These are phyloP conservation scores for Zelostemma sp. DNA, from an alignment of 1,140 invertebrate genomes.

Conservation along the genomic window DNA sequence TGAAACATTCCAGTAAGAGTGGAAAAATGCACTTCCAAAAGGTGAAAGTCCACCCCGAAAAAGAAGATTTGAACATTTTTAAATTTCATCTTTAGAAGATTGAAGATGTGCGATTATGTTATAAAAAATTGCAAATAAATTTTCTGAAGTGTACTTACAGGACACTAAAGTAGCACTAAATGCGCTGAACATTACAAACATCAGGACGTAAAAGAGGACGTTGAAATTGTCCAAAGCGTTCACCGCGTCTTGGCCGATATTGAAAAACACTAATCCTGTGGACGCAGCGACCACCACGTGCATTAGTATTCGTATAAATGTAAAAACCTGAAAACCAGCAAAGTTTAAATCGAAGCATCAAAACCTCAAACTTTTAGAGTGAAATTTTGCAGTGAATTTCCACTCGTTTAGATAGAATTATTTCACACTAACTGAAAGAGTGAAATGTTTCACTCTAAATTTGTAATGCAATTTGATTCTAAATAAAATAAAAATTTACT, in stretches of 20 bases:
- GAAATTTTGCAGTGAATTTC: too few species aligned
- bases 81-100: background rate
- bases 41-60: too few species aligned
- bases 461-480: too few species aligned
- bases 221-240: constrained; percentile 82
- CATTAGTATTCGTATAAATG: constrained; percentile 81
- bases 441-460: too few species aligned
- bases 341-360: too few species aligned
- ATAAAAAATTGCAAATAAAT: constrained; percentile 16
- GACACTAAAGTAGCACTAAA: constrained; percentile 88
- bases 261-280: constrained; percentile 83
- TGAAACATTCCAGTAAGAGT: too few species aligned
- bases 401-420: too few species aligned
- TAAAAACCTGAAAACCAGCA: constrained; percentile 74
- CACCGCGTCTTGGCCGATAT: constrained; percentile 83
- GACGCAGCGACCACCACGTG: constrained; percentile 83
- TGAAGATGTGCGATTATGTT: background rate
- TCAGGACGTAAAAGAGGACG: constrained; percentile 84
- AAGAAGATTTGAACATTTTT: background rate
- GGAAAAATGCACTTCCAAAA: too few species aligned
- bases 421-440: too few species aligned
- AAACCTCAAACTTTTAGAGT: too few species aligned
- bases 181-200: constrained; percentile 90
- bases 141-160: constrained; percentile 76
- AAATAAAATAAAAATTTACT: too few species aligned